Evolutionary conservation across 1,140 invertebrate species (phyloP).

Genomic region (Cydia splendana): DNA sequence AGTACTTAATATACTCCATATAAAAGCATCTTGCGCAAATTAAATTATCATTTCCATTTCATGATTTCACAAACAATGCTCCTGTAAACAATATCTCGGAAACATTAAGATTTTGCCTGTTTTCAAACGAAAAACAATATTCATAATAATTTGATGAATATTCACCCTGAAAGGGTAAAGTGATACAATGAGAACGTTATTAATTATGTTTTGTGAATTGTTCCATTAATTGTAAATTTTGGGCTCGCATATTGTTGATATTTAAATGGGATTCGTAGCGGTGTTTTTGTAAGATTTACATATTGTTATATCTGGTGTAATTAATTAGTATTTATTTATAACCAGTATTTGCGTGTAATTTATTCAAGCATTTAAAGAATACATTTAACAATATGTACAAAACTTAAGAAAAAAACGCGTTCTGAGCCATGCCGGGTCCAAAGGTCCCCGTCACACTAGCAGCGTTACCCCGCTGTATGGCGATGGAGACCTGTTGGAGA

Average conservation of each 20-base stretch:
- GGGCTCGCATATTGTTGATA: background rate
- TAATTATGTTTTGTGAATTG: constrained; percentile 20
- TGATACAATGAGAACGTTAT: constrained; percentile 20
- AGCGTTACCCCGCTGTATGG: no score
- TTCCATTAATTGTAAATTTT: constrained; percentile 20
- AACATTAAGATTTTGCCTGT: constrained; percentile 27
- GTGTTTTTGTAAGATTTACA: background rate
- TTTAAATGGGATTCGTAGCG: background rate
- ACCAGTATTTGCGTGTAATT: no score
- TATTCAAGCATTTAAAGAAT: no score
- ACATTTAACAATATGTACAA: no score
- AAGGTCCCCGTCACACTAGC: no score
- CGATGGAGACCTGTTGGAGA: no score
- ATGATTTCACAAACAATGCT: background rate
- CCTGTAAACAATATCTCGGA: constrained; percentile 6
- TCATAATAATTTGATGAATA: constrained; percentile 12
- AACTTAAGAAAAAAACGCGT: no score
- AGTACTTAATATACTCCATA: background rate
- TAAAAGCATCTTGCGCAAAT: background rate
- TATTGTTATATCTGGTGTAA: background rate
- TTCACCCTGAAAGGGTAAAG: constrained; percentile 28
- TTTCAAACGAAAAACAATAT: constrained; percentile 26
- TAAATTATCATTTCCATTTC: background rate
- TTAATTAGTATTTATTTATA: background rate
- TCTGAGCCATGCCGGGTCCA: no score